Percentiles rank a stretch among this genome's conserved stretches.
Evolutionary conservation across 2,797 vertebrate genomes (phyloP).

Genomic region (Cheirogaleus major): DNA sequence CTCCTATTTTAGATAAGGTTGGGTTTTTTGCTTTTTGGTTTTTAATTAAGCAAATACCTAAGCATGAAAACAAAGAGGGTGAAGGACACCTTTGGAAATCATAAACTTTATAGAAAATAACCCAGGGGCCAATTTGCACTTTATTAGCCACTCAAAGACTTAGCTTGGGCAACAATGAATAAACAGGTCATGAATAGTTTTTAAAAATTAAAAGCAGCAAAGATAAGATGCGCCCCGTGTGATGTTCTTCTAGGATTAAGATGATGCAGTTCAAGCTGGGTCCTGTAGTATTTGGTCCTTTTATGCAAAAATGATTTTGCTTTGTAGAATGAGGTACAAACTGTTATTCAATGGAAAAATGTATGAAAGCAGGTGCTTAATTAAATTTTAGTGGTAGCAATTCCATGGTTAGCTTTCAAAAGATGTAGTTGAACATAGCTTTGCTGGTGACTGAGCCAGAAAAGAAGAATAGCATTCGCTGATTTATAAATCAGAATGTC

Average conservation of each 20-base stretch:
- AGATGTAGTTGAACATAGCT: constrained; percentile 22
- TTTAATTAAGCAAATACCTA: constrained; percentile 33
- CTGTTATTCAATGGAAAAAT: constrained; percentile 12
- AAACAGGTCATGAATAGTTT: background rate
- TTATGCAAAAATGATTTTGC: constrained; percentile 51
- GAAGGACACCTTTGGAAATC: constrained; percentile 5
- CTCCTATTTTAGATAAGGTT: background rate
- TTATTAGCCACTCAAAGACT: constrained; percentile 36
- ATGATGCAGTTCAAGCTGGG: background rate
- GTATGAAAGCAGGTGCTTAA: constrained; percentile 38
- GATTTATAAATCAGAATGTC: constrained; percentile 31
- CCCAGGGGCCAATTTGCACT: background rate
- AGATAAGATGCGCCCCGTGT: background rate
- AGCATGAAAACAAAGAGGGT: constrained; percentile 43
- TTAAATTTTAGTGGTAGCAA: constrained; percentile 51
- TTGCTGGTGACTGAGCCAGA: constrained; percentile 34
- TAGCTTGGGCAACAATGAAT: background rate
- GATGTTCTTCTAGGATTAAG: constrained; percentile 1
- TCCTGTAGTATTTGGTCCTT: background rate
- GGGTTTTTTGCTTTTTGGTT: background rate
- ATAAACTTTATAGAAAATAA: constrained; percentile 45
- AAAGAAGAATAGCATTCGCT: constrained; percentile 28
- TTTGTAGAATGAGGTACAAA: constrained; percentile 54
- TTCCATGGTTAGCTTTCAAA: constrained; percentile 59
- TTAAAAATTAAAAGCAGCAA: constrained; percentile 54